A percentile compares a stretch with the other conserved stretches of the same genome.
Evolutionary conservation across 2,888 invertebrate species (phyloP).

Genomic region (Drosophila subquinaria): DNA sequence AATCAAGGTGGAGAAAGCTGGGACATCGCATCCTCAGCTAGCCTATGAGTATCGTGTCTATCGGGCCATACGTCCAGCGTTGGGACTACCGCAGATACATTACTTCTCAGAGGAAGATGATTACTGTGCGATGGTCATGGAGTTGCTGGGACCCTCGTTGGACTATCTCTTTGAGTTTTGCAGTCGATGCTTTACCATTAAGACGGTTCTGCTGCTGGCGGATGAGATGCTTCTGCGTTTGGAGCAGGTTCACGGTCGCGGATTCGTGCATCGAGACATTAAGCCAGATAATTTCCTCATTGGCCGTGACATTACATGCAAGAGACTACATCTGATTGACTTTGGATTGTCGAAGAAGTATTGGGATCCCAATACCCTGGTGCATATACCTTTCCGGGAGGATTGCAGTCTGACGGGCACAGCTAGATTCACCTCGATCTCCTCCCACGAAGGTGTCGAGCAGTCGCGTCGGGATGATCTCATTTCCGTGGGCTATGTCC

Average conservation of each 20-base stretch:
- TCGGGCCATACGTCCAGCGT: constrained; percentile 98
- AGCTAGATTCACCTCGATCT: constrained; percentile 96
- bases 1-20: constrained; percentile 99
- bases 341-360: constrained; percentile 99
- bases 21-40: constrained; percentile 98
- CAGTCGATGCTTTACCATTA: constrained; percentile 97
- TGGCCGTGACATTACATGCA: constrained; percentile 97
- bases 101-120: constrained; percentile 98
- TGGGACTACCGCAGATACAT: constrained; percentile 96
- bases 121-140: constrained; percentile 99
- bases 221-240: constrained; percentile 98
- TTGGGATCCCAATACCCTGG: constrained; percentile 95
- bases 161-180: constrained; percentile 99
- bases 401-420: constrained; percentile 95
- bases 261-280: constrained; percentile 98
- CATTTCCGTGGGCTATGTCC: constrained; percentile 98
- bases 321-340: constrained; percentile 98
- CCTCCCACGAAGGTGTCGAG: constrained; percentile 98
- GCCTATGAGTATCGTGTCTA: constrained; percentile 99
- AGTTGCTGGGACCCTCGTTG: constrained; percentile 96
- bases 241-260: constrained; percentile 98
- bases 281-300: constrained; percentile 99
- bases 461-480: constrained; percentile 98
- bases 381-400: constrained; percentile 99
- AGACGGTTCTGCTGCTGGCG: constrained; percentile 98